Conservation (phyloP, 2,113 vertebrate genomes). For the Rattus rattus region DNA sequence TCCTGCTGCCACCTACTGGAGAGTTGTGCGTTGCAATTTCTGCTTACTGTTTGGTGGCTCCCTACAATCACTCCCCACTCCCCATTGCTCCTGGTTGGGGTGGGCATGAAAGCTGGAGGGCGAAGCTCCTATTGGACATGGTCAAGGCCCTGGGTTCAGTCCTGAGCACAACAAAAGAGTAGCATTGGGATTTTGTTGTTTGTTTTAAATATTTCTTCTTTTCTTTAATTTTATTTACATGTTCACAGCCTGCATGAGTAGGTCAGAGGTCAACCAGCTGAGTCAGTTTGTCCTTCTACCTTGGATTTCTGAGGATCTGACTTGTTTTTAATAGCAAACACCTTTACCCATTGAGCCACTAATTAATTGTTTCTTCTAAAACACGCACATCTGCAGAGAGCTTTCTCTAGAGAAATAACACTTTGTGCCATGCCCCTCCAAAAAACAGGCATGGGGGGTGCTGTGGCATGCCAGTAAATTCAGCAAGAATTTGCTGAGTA, state of each 20-base stretch:
- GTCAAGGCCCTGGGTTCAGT: neutral
- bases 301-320: neutral
- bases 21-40: neutral
- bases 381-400: neutral
- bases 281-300: neutral
- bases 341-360: neutral
- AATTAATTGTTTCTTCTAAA: conserved; percentile 25
- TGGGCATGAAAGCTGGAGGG: neutral
- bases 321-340: neutral
- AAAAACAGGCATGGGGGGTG: neutral
- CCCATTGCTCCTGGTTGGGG: neutral
- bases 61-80: rapidly evolving
- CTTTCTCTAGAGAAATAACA: neutral
- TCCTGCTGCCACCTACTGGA: conserved; percentile 83
- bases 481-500: conserved; percentile 37
- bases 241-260: neutral
- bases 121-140: neutral
- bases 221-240: neutral
- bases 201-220: neutral
- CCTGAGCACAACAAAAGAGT: neutral
- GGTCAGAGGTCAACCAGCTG: too few relatives aligned
- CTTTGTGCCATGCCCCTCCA: neutral
- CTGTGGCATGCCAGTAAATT: conserved; percentile 20
- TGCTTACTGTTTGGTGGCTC: too few relatives aligned
- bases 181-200: neutral